phyloP scores from a whole-genome alignment of 2,888 invertebrate genomes.

The Dasysyrphus tricinctus region DNA sequence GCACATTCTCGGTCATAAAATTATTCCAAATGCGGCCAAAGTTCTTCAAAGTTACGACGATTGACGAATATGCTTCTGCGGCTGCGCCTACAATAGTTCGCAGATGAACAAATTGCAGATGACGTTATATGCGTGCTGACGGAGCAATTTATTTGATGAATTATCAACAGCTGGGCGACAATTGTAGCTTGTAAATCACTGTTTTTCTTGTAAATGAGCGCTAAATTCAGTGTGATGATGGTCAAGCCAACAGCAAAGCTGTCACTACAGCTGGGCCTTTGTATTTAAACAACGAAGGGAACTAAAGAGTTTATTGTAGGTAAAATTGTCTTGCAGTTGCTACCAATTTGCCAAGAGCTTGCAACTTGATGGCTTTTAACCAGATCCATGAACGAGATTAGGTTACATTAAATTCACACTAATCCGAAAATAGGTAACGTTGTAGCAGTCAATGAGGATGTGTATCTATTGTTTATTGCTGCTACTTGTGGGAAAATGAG shows the following conservation, averaged over 20 bases:
- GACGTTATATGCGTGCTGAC: conserved; percentile 72
- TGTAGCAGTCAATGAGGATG: conserved; percentile 35
- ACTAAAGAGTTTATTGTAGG: conserved; percentile 34
- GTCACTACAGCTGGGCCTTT: background rate
- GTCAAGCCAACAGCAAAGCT: conserved; percentile 40
- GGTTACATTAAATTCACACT: conserved; percentile 33
- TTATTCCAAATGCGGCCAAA: conserved; percentile 64
- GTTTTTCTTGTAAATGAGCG: conserved; percentile 50
- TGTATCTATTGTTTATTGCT: conserved; percentile 44
- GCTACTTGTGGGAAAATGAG: conserved; percentile 38
- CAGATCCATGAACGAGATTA: conserved; percentile 58
- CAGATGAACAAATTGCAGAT: conserved; percentile 47
- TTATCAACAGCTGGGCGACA: conserved; percentile 68
- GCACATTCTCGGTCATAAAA: conserved; percentile 68
- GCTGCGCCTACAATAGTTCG: conserved; percentile 34
- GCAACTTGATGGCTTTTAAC: conserved; percentile 44
- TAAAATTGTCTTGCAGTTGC: conserved; percentile 32
- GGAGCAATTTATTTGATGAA: conserved; percentile 70
- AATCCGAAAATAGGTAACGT: conserved; percentile 18
- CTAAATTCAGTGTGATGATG: conserved; percentile 24
- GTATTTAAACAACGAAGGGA: conserved; percentile 15
- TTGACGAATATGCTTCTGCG: conserved; percentile 53
- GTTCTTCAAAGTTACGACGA: conserved; percentile 60
- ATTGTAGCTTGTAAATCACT: conserved; percentile 56
- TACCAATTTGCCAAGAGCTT: conserved; percentile 58